These are phyloP conservation scores for Cryptophagus acutangulus DNA, from an alignment of 2,888 invertebrate species.

Conservation along the genomic window DNA sequence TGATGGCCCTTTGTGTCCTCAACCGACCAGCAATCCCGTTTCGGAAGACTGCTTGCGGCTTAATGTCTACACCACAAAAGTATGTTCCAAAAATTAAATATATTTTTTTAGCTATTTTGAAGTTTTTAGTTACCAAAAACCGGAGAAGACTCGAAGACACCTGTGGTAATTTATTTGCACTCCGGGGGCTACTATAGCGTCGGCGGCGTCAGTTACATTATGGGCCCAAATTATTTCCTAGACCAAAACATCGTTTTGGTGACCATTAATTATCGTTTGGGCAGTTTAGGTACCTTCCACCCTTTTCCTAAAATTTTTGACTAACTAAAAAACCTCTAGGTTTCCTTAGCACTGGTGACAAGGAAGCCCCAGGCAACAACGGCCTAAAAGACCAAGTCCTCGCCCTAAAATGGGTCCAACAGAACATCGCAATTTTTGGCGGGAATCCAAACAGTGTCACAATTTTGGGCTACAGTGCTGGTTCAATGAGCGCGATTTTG, in stretches of 20 bases:
- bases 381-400: slow-evolving; percentile 68
- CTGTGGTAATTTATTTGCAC: slow-evolving; percentile 66
- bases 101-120: too few species aligned
- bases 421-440: slow-evolving; percentile 63
- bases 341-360: slow-evolving; percentile 58
- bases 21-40: slow-evolving; percentile 37
- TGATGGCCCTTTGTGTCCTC: slow-evolving; percentile 44
- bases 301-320: neutral
- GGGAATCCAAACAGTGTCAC: slow-evolving; percentile 64
- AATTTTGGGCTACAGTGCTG: slow-evolving; percentile 56
- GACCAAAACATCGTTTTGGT: slow-evolving; percentile 63
- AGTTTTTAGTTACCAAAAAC: too few species aligned
- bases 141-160: slow-evolving; percentile 45
- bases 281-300: slow-evolving; percentile 52
- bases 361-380: slow-evolving; percentile 62
- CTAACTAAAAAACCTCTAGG: slow-evolving; percentile 27
- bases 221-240: slow-evolving; percentile 59
- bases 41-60: slow-evolving; percentile 62
- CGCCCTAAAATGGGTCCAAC: slow-evolving; percentile 61
- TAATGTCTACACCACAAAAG: slow-evolving; percentile 57
- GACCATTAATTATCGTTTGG: slow-evolving; percentile 61
- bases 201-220: slow-evolving; percentile 54
- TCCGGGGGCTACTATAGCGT: slow-evolving; percentile 62
- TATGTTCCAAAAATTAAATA: too few species aligned
- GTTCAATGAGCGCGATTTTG: slow-evolving; percentile 46